These are phyloP conservation scores for Unio delphinus DNA, from an alignment of 2,888 invertebrate species.

Conservation along the genomic window DNA sequence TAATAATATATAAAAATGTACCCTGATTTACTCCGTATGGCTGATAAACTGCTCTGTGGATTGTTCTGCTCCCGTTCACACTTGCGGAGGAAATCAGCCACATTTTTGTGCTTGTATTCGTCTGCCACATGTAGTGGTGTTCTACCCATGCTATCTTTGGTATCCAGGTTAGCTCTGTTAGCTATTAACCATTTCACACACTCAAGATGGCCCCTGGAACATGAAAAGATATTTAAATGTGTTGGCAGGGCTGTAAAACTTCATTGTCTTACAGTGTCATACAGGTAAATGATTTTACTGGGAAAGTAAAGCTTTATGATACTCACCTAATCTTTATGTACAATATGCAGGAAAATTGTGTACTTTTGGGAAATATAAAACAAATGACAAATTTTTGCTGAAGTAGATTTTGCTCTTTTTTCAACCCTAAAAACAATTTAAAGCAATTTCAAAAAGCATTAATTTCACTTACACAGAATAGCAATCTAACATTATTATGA, in stretches of 20 bases:
- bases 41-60: conserved; percentile 53
- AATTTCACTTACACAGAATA: too few species aligned
- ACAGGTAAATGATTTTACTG: too few species aligned
- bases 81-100: conserved; percentile 54
- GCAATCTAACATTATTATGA: too few species aligned
- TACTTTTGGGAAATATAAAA: not conserved
- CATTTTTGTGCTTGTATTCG: conserved; percentile 53
- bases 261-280: too few species aligned
- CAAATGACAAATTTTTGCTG: too few species aligned
- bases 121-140: conserved; percentile 58
- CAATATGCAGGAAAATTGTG: too few species aligned
- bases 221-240: conserved; percentile 2
- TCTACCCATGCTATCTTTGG: conserved; percentile 55
- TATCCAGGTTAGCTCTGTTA: conserved; percentile 53
- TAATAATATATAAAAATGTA: not conserved
- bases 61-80: conserved; percentile 52
- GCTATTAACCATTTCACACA: conserved; percentile 67
- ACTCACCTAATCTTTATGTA: not conserved
- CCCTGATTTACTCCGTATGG: conserved; percentile 28
- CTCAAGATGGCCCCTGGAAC: conserved; percentile 62
- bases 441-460: too few species aligned
- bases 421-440: too few species aligned
- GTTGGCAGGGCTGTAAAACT: too few species aligned
- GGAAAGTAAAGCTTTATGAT: not conserved
- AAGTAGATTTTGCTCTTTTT: too few species aligned